Percentiles rank a stretch among this genome's conserved stretches.
Evolutionary conservation across 2,797 vertebrate species (phyloP).

Genomic region (Myotis planiceps): DNA sequence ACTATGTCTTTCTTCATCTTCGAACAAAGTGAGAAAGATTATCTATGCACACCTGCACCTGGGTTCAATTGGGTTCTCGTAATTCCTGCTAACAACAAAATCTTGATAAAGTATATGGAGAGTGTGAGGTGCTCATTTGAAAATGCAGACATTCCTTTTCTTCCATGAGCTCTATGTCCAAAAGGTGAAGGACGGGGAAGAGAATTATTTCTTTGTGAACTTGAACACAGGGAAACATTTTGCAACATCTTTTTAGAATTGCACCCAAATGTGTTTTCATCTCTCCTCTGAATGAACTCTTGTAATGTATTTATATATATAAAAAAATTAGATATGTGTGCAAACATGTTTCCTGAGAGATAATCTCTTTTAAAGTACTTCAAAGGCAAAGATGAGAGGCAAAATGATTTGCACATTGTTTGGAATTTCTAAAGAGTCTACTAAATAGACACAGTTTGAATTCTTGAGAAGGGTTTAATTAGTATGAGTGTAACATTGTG

Average conservation of each 20-base stretch:
- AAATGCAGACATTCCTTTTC: slow-evolving; percentile 63
- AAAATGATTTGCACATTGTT: not conserved
- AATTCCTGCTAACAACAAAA: slow-evolving; percentile 74
- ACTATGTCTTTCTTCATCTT: slow-evolving; percentile 59
- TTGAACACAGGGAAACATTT: not conserved
- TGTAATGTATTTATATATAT: not conserved
- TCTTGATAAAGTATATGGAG: slow-evolving; percentile 67
- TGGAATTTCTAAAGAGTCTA: not conserved
- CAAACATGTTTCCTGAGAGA: not conserved
- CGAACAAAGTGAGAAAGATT: slow-evolving; percentile 15
- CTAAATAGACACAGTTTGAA: slow-evolving; percentile 12
- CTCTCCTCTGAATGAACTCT: not conserved
- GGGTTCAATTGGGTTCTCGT: slow-evolving; percentile 59
- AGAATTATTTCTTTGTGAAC: slow-evolving; percentile 21
- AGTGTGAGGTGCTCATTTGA: slow-evolving; percentile 50
- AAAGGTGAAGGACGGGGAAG: slow-evolving; percentile 30
- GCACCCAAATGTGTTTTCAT: not conserved
- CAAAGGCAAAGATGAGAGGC: not conserved
- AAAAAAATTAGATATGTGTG: not conserved
- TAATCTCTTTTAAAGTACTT: slow-evolving; percentile 20
- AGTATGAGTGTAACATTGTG: not conserved
- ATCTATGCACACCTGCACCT: slow-evolving; percentile 74
- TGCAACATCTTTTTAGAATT: slow-evolving; percentile 45
- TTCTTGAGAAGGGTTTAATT: not conserved
- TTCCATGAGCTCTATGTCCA: slow-evolving; percentile 63